Conservation (phyloP, 2,888 invertebrate species). For the Macrosoma leucophasiata region DNA sequence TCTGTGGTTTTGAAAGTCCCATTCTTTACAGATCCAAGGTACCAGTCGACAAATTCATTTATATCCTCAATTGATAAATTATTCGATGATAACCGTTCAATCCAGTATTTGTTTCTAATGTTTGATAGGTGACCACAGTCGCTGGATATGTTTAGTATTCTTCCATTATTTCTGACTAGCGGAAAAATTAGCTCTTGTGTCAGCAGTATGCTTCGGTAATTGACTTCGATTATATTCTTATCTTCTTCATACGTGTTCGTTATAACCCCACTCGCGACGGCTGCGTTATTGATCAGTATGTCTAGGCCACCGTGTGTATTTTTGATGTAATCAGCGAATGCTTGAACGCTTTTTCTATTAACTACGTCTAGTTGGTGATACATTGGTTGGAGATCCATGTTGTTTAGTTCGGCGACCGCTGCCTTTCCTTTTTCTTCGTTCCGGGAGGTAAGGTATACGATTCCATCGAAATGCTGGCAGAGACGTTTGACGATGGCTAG, state of each 20-base stretch:
- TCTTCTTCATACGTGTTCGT: constrained; percentile 52
- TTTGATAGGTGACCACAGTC: constrained; percentile 77
- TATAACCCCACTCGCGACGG: constrained; percentile 49
- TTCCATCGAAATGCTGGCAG: constrained; percentile 76
- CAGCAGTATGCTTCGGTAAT: constrained; percentile 79
- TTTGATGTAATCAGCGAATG: constrained; percentile 76
- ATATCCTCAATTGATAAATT: constrained; percentile 43
- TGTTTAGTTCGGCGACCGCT: constrained; percentile 36
- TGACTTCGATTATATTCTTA: constrained; percentile 77
- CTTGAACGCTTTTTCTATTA: constrained; percentile 70
- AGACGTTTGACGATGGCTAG: constrained; percentile 75
- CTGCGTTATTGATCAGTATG: constrained; percentile 85
- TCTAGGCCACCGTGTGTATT: constrained; percentile 80
- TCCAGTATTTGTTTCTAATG: constrained; percentile 65
- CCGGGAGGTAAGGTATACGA: constrained; percentile 80
- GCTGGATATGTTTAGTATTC: constrained; percentile 84
- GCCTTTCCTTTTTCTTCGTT: constrained; percentile 42
- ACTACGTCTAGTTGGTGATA: constrained; percentile 76
- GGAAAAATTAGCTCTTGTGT: constrained; percentile 81
- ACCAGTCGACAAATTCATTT: constrained; percentile 77
- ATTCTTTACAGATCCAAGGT: constrained; percentile 62
- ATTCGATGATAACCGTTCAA: constrained; percentile 38
- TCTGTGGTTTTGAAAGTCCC: constrained; percentile 41
- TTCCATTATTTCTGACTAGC: constrained; percentile 77
- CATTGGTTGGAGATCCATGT: constrained; percentile 28